Evolutionary conservation across 2,113 vertebrate genomes (phyloP).

Genomic region (Equus quagga): DNA sequence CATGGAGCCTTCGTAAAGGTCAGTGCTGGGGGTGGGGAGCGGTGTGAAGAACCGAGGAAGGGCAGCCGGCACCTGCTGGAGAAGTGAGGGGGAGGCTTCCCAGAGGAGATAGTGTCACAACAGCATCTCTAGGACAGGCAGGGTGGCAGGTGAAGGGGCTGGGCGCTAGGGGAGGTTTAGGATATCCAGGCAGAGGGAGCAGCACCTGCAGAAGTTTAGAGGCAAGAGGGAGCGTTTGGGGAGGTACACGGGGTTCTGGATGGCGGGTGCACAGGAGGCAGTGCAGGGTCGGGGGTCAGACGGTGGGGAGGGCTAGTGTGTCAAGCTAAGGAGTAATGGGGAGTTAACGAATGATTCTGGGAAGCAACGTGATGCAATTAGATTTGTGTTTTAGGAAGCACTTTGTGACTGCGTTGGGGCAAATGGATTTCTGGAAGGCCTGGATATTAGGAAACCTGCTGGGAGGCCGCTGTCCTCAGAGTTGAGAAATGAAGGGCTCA

Average conservation of each 20-base stretch:
- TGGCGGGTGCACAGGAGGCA: background rate
- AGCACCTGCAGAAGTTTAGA: background rate
- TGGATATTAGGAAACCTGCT: background rate
- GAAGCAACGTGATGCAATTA: background rate
- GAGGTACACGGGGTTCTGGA: background rate
- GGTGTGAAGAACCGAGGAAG: background rate
- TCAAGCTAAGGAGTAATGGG: background rate
- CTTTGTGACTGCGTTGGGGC: background rate
- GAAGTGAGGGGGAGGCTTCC: background rate
- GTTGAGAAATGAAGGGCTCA: background rate
- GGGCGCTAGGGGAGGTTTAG: background rate
- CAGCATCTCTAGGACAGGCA: background rate
- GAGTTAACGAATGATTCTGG: background rate
- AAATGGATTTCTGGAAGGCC: background rate
- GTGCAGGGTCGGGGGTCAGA: background rate
- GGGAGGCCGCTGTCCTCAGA: background rate
- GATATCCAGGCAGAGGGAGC: background rate
- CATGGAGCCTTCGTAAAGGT: background rate
- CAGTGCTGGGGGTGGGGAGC: background rate
- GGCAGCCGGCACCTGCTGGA: background rate
- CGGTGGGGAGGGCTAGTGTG: background rate
- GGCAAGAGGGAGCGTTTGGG: background rate
- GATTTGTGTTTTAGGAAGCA: background rate
- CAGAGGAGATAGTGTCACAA: background rate
- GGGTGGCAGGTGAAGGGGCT: background rate